phyloP scores from a whole-genome alignment of 1,140 invertebrate genomes.

The Drosophila sp. region DNA sequence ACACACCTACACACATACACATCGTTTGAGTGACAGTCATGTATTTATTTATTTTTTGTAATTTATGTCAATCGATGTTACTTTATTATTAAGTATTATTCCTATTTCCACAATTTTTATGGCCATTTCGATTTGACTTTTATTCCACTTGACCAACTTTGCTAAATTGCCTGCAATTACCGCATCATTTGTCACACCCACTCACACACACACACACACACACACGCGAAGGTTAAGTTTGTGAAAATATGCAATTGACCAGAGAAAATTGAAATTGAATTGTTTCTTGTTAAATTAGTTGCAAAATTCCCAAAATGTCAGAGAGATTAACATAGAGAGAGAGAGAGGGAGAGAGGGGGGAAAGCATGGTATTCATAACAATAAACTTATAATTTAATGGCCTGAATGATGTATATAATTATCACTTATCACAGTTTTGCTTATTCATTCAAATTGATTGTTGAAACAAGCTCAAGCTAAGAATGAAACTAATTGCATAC shows the following conservation, averaged over 20 bases:
- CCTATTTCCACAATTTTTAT: constrained; percentile 11
- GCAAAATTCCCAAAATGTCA: background rate
- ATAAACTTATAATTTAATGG: too few species aligned
- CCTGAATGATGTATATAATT: too few species aligned
- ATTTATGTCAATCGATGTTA: constrained; percentile 11
- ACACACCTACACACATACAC: background rate
- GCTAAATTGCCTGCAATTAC: constrained; percentile 17
- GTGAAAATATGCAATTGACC: constrained; percentile 10
- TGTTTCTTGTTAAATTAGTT: constrained; percentile 8
- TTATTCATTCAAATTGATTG: background rate
- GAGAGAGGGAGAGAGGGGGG: too few species aligned
- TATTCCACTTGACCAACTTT: constrained; percentile 12
- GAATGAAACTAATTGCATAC: too few species aligned
- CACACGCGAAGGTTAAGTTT: background rate
- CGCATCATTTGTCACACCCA: constrained; percentile 17
- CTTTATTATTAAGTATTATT: constrained; percentile 11
- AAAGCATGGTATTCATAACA: too few species aligned
- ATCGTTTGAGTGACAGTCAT: background rate
- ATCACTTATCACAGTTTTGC: background rate
- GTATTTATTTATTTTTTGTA: constrained; percentile 11
- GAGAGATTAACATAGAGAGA: background rate
- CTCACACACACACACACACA: background rate
- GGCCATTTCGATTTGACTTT: constrained; percentile 12
- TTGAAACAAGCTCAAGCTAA: too few species aligned
- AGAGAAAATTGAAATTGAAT: constrained; percentile 8